Evolutionary conservation across 2,888 invertebrate genomes (phyloP).

Genomic region (Chaetogeoica ovagalla): DNA sequence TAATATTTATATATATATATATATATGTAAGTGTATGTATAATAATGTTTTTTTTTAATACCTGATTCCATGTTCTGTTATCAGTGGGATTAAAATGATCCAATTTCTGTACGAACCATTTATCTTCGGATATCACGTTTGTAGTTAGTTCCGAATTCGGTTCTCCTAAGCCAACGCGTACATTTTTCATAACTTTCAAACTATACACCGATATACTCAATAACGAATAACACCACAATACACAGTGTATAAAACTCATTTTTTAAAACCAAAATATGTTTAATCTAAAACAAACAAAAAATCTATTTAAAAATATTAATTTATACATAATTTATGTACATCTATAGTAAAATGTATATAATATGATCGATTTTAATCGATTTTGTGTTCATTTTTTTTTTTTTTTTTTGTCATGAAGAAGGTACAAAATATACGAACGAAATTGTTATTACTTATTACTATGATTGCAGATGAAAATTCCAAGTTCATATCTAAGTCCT

Average conservation of each 20-base stretch:
- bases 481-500: no score
- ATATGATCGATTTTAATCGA: no score
- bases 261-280: neutral
- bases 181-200: neutral
- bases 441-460: no score
- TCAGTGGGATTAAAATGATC: conserved; percentile 81
- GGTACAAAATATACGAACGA: no score
- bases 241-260: neutral
- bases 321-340: no score
- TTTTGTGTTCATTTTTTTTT: no score
- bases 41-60: conserved; percentile 58
- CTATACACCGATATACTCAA: neutral
- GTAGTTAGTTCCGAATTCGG: neutral
- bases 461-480: no score
- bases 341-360: no score
- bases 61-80: conserved; percentile 77
- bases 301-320: neutral
- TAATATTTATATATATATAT: no score
- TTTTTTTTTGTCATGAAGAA: no score
- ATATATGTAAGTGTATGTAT: neutral
- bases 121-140: conserved; percentile 59
- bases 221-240: neutral
- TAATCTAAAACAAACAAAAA: conserved; percentile 1
- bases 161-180: conserved; percentile 23
- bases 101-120: conserved; percentile 80